Conservation (phyloP, 1,140 invertebrate species). For the Camponotus floridanus region DNA sequence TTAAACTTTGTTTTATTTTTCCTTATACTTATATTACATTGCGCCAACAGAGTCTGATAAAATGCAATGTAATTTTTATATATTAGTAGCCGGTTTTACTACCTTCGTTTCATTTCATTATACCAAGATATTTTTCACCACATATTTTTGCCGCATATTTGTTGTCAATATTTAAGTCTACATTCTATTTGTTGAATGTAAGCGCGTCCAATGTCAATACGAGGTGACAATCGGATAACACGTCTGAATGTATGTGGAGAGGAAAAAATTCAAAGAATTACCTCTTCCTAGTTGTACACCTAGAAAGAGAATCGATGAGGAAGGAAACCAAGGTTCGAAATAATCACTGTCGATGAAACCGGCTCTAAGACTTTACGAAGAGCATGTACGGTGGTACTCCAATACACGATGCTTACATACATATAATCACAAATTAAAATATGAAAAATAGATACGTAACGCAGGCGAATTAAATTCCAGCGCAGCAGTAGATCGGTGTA, state of each 20-base stretch:
- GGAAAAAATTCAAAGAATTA: not conserved
- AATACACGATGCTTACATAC: not conserved
- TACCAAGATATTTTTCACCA: not conserved
- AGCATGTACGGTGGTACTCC: not conserved
- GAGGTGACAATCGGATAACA: constrained; percentile 19
- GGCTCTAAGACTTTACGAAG: constrained; percentile 18
- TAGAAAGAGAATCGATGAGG: constrained; percentile 13
- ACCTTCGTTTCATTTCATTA: not conserved
- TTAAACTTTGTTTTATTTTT: not conserved
- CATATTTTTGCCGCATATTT: not conserved
- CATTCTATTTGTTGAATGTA: not conserved
- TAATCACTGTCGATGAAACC: constrained; percentile 34
- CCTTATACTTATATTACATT: not conserved
- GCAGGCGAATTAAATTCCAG: constrained; percentile 9
- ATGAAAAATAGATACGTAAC: constrained; percentile 15
- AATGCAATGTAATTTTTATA: constrained; percentile 13
- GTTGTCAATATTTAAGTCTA: constrained; percentile 15
- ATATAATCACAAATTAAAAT: constrained; percentile 22
- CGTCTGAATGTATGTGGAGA: not conserved
- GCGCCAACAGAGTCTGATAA: not conserved
- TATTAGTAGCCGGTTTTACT: constrained; percentile 7
- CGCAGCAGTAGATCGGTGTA: constrained; percentile 8
- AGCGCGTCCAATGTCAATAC: constrained; percentile 36
- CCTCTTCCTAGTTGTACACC: not conserved
- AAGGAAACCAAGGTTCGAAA: constrained; percentile 33